Percentiles rank a stretch among this genome's conserved stretches.
Conservation (phyloP, 2,888 invertebrate species). For the Apoda limacodes region DNA sequence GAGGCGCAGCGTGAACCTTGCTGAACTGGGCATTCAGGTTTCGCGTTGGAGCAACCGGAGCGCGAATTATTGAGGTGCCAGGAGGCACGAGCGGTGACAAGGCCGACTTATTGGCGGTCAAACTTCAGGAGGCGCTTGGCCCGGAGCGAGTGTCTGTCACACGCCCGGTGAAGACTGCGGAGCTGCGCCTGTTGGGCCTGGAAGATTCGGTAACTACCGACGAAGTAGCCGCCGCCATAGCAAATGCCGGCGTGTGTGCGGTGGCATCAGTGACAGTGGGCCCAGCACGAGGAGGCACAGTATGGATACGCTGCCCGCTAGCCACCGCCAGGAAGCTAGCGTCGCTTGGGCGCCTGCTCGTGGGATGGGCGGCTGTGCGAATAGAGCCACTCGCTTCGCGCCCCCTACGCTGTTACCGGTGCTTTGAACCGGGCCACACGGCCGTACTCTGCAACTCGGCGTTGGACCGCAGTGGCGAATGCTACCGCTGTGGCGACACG, state of each 20-base stretch:
- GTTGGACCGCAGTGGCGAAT: too few species aligned
- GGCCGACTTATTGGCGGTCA: conserved; percentile 12
- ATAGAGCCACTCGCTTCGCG: conserved; percentile 5
- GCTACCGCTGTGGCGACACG: too few species aligned
- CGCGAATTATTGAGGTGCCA: conserved; percentile 10
- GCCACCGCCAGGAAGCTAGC: conserved; percentile 12
- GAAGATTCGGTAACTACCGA: conserved; percentile 14
- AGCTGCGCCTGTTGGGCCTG: conserved; percentile 14
- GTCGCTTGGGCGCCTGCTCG: conserved; percentile 7
- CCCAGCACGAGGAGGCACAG: neutral
- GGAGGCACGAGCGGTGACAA: conserved; percentile 3
- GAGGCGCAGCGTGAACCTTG: conserved; percentile 3
- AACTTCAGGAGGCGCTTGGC: conserved; percentile 6
- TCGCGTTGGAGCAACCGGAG: conserved; percentile 12
- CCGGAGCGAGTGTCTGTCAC: conserved; percentile 3
- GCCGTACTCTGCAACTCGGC: too few species aligned
- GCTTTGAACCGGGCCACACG: too few species aligned
- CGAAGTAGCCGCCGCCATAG: conserved; percentile 9
- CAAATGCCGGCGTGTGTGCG: conserved; percentile 6
- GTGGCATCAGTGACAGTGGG: conserved; percentile 3
- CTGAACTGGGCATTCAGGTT: too few species aligned
- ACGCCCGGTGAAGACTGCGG: conserved; percentile 11
- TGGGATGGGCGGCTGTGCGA: conserved; percentile 16
- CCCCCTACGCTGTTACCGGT: conserved; percentile 14
- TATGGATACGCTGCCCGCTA: conserved; percentile 11